Conservation (phyloP, 1,140 invertebrate genomes). For the Meloidogyne floridensis region DNA sequence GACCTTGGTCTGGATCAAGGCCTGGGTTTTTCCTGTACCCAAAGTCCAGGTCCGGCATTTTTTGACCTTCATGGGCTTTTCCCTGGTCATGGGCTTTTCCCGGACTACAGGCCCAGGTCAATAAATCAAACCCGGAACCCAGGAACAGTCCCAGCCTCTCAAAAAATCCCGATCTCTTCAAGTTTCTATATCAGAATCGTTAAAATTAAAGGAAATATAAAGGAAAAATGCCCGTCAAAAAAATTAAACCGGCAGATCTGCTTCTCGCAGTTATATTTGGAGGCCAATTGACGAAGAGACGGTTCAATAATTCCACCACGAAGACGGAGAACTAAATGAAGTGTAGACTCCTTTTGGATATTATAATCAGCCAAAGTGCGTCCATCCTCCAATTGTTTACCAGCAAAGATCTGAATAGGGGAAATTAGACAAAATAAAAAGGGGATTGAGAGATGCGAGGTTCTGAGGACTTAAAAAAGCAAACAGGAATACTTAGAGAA, state of each 20-base stretch:
- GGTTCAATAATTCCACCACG: constrained; percentile 93
- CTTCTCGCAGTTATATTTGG: constrained; percentile 99
- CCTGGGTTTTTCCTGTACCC: too few species aligned
- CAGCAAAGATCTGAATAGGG: constrained; percentile 75
- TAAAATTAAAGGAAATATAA: too few species aligned
- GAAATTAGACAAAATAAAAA: not conserved
- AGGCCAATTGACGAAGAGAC: constrained; percentile 87
- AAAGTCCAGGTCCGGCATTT: too few species aligned
- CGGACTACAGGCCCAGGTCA: too few species aligned
- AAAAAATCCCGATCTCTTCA: too few species aligned
- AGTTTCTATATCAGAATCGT: too few species aligned
- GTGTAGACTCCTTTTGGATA: constrained; percentile 73
- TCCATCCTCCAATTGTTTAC: constrained; percentile 74
- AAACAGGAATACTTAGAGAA: constrained; percentile 68
- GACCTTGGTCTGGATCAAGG: too few species aligned
- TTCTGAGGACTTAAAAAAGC: constrained; percentile 60
- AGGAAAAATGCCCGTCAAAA: too few species aligned
- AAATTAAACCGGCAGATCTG: constrained; percentile 76
- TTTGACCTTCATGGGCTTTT: too few species aligned
- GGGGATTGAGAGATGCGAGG: not conserved
- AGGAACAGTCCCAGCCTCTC: too few species aligned
- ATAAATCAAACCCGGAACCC: too few species aligned
- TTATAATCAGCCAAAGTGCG: constrained; percentile 76
- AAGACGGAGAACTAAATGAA: constrained; percentile 74
- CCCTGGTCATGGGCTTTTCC: too few species aligned